Percentiles rank a stretch among this genome's conserved stretches.
These are phyloP conservation scores for Clistopyga incitator DNA, from an alignment of 2,888 invertebrate species.

Conservation along the genomic window DNA sequence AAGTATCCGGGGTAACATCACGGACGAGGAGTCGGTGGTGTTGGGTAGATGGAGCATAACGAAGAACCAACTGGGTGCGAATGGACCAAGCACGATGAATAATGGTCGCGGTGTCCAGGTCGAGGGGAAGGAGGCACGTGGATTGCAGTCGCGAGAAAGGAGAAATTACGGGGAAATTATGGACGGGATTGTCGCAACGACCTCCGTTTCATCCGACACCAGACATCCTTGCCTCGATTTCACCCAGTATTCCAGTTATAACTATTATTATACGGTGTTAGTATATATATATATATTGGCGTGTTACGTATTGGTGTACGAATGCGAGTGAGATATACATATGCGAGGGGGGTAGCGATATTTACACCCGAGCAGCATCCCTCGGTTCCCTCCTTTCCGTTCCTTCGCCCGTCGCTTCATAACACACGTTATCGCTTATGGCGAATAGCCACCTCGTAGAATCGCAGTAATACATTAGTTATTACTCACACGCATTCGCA, in stretches of 20 bases:
- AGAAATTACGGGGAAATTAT: conserved; percentile 68
- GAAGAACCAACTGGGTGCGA: conserved; percentile 56
- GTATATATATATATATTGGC: too few relatives aligned
- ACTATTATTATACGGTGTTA: conserved; percentile 44
- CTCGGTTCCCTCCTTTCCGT: not conserved
- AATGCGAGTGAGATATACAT: conserved; percentile 17
- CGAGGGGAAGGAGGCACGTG: conserved; percentile 4
- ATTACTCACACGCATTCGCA: conserved; percentile 6
- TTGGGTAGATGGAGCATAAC: conserved; percentile 17
- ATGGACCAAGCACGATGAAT: conserved; percentile 67
- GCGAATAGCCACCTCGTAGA: conserved; percentile 24
- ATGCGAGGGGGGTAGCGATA: conserved; percentile 17
- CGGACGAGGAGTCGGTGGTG: not conserved
- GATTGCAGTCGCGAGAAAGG: conserved; percentile 47
- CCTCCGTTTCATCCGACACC: conserved; percentile 56
- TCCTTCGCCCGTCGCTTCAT: conserved; percentile 37
- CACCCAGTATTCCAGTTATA: conserved; percentile 37
- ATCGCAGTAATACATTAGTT: conserved; percentile 35
- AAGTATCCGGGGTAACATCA: not conserved
- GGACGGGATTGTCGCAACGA: conserved; percentile 66
- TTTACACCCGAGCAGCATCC: not conserved
- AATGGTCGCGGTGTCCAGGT: conserved; percentile 45
- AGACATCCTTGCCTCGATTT: conserved; percentile 50
- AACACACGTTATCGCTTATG: conserved; percentile 32
- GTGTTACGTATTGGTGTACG: not conserved